Percentiles rank a stretch among this genome's conserved stretches.
These are phyloP conservation scores for Epinephelus coioides DNA, from an alignment of 2,797 vertebrate genomes.

Conservation along the genomic window DNA sequence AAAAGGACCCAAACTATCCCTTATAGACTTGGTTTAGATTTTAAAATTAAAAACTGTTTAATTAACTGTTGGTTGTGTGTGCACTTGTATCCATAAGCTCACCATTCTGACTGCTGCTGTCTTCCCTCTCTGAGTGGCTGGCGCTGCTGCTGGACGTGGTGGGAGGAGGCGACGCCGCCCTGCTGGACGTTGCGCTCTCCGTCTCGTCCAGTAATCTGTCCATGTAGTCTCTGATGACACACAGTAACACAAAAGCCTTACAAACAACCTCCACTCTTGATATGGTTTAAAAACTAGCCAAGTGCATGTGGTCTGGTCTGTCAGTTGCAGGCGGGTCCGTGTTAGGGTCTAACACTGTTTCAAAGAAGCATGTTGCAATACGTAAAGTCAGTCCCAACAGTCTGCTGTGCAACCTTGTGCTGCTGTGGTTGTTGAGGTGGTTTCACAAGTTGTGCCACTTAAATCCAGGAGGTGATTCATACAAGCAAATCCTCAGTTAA, in stretches of 20 bases:
- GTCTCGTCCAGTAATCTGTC: slow-evolving; percentile 95
- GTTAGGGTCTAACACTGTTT: no score
- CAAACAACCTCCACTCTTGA: slow-evolving; percentile 9
- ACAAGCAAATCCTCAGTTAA: no score
- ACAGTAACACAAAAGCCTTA: slow-evolving; percentile 35
- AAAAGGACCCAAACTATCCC: no score
- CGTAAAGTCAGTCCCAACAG: no score
- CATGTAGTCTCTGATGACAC: slow-evolving; percentile 92
- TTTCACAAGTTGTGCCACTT: no score
- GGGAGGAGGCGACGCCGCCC: slow-evolving; percentile 91
- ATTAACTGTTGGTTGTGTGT: neutral
- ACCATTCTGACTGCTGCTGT: slow-evolving; percentile 93
- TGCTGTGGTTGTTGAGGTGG: no score
- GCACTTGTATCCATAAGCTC: slow-evolving; percentile 49
- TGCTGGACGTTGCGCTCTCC: slow-evolving; percentile 92
- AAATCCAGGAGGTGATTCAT: no score
- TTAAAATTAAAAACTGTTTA: neutral
- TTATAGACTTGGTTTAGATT: neutral
- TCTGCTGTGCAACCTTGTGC: no score
- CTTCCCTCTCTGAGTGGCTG: slow-evolving; percentile 93
- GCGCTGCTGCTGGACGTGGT: slow-evolving; percentile 92
- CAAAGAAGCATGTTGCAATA: no score
- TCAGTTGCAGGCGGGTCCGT: no score
- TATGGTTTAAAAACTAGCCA: neutral
- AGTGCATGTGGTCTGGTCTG: no score